Conservation (phyloP, 1,140 invertebrate species). For the Venturia canescens region DNA sequence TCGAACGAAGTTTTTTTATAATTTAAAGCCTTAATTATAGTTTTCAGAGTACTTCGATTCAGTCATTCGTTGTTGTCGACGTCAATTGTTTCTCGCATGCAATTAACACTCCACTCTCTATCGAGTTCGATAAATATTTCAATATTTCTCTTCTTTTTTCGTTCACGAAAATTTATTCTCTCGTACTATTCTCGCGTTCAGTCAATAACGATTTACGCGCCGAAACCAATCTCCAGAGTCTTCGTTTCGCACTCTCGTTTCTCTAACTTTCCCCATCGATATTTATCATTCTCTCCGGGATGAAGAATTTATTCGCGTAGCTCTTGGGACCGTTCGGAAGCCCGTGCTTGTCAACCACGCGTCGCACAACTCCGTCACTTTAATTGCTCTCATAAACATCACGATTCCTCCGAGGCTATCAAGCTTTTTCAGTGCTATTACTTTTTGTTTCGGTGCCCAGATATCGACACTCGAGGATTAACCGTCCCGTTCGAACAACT, state of each 20-base stretch:
- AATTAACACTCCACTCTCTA: background rate
- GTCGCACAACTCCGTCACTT: background rate
- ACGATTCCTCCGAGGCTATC: conserved; percentile 19
- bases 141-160: background rate
- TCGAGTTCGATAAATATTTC: background rate
- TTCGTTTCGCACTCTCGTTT: conserved; percentile 7
- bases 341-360: conserved; percentile 6
- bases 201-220: background rate
- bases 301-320: background rate
- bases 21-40: background rate
- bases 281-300: conserved; percentile 37
- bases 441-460: background rate
- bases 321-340: background rate
- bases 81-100: background rate
- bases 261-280: conserved; percentile 5
- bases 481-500: background rate
- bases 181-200: background rate
- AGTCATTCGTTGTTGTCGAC: conserved; percentile 10
- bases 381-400: conserved; percentile 26
- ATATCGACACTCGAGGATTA: background rate
- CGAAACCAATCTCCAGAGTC: background rate
- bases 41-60: background rate
- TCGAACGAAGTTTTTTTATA: background rate
- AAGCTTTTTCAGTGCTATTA: background rate
- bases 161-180: background rate